A percentile compares a stretch with the other conserved stretches of the same genome.
Conservation (phyloP, 2,888 invertebrate species). For the Diogma glabrata region DNA sequence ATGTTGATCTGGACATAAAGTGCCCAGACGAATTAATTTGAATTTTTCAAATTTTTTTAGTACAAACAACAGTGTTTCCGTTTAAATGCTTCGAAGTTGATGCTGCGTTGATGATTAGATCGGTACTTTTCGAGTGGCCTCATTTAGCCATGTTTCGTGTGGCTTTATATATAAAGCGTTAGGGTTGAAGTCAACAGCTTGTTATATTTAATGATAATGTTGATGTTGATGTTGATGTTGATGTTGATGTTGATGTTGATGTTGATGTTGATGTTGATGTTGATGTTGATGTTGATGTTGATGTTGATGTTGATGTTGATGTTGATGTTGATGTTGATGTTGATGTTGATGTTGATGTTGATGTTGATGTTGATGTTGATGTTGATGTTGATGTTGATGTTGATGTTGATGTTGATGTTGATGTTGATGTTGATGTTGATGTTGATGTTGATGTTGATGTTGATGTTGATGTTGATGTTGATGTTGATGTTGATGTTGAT, state of each 20-base stretch:
- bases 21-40: too few relatives aligned
- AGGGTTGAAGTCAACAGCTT: too few relatives aligned
- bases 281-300: constrained; percentile 12
- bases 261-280: constrained; percentile 12
- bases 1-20: too few relatives aligned
- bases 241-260: constrained; percentile 9
- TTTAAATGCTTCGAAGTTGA: too few relatives aligned
- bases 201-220: too few relatives aligned
- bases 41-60: too few relatives aligned
- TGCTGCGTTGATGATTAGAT: too few relatives aligned
- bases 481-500: constrained; percentile 9
- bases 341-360: constrained; percentile 11
- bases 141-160: too few relatives aligned
- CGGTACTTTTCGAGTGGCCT: too few relatives aligned
- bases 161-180: too few relatives aligned
- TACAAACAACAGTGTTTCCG: too few relatives aligned
- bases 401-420: constrained; percentile 12
- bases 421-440: constrained; percentile 12
- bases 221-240: too few relatives aligned
- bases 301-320: constrained; percentile 12
- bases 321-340: constrained; percentile 12
- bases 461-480: constrained; percentile 11
- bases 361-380: constrained; percentile 9
- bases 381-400: constrained; percentile 12
- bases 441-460: constrained; percentile 12